A percentile compares a stretch with the other conserved stretches of the same genome.
phyloP scores from a whole-genome alignment of 2,888 invertebrate genomes.

The Oegoconia quadripuncta region DNA sequence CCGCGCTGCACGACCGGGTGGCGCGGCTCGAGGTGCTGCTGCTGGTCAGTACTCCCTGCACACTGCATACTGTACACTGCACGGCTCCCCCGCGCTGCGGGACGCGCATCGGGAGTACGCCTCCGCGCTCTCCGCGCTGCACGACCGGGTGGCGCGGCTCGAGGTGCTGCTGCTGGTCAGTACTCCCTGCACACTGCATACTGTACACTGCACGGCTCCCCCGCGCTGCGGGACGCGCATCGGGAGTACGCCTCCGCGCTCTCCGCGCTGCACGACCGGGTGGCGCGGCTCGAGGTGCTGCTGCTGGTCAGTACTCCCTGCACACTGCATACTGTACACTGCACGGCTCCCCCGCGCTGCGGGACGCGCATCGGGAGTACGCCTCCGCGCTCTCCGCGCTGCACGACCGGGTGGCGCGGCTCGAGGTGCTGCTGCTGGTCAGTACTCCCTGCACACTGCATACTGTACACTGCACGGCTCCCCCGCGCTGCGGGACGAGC shows the following conservation, averaged over 20 bases:
- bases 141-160: conserved; percentile 92
- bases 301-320: conserved; percentile 71
- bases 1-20: conserved; percentile 93
- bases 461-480: no score
- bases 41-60: conserved; percentile 56
- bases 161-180: conserved; percentile 86
- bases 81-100: conserved; percentile 78
- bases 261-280: conserved; percentile 92
- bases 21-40: conserved; percentile 91
- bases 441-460: no score
- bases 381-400: no score
- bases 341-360: not conserved
- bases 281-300: conserved; percentile 90
- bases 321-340: not conserved
- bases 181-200: conserved; percentile 5
- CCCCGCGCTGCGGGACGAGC: no score
- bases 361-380: no score
- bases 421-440: no score
- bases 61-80: not conserved
- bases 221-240: conserved; percentile 90
- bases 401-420: no score
- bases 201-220: not conserved
- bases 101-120: conserved; percentile 94
- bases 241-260: conserved; percentile 92
- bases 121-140: conserved; percentile 89